Base-by-base conservation (phyloP, 2,797 vertebrate genomes). In the Pelochelys cantorii region DNA sequence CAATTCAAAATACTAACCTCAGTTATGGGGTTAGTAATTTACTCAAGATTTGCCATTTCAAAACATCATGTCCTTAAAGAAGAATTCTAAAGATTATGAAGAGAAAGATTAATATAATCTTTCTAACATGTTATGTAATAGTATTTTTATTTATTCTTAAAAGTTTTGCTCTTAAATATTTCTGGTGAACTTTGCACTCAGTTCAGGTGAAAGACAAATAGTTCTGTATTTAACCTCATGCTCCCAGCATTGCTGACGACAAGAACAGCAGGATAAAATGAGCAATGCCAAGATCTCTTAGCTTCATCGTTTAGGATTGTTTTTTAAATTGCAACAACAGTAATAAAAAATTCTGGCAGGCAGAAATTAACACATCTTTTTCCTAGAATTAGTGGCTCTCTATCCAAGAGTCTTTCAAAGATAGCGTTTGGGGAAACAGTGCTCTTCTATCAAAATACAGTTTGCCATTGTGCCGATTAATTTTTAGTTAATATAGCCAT, bases 121-220 rank as follows among this genome's bases (percentile, higher is more conserved):
- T 0, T 1, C 17, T 81, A 27, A 5, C 23, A 62, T 65, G 71
- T 80, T 25, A 71, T 15, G 82, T 27, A 48, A 17, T 15, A 25
- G 20, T 74, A 48, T 52, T 27, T 77, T 77, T 52, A 77, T 27
- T 77, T 77, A 60, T 77, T 15, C 75, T 84, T 88, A 65, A 6
- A 79, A 37, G 57, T 78, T 91, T 83, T 91, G 53, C 68, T 83
- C 81, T 5, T 52, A 3, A 42, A 29, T 90, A 29, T 84, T 75
- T 79, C 84, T 79, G n/a, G 85, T 83, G 57, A 93, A 81, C 54
- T 85, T 23, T 81, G 91, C 85, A n/a, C n/a, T 37, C 77, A 83
- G 91, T 68, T 48, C 54, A 65, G 56, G 54, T 23, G 5, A 75
- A 90, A 90, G 59, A 37, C 13, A 5, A 27, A 75, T 29, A 84